A percentile compares a stretch with the other conserved stretches of the same genome.
phyloP scores from a whole-genome alignment of 2,113 vertebrate species.

The Perccottus glenii region DNA sequence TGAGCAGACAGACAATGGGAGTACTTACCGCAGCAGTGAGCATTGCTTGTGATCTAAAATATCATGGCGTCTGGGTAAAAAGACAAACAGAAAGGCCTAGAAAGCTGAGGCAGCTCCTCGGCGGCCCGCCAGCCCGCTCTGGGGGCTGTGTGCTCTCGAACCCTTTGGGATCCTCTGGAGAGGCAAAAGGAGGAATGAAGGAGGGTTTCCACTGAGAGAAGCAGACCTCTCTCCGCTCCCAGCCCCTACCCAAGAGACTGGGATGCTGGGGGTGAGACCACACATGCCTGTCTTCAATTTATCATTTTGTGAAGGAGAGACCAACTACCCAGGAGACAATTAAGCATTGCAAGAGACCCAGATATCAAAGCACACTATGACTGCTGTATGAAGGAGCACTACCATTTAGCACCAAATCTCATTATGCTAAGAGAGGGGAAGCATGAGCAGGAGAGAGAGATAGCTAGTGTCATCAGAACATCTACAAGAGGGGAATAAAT shows the following conservation, averaged over 20 bases:
- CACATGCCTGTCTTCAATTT: conserved; percentile 78
- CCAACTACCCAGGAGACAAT: conserved; percentile 77
- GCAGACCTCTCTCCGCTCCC: conserved; percentile 65
- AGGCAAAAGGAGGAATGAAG: conserved; percentile 57
- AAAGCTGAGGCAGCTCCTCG: conserved; percentile 69
- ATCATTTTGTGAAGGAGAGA: conserved; percentile 75
- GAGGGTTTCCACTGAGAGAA: conserved; percentile 61
- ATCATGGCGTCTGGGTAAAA: conserved; percentile 39
- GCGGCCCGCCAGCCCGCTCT: conserved; percentile 39
- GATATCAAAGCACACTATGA: conserved; percentile 75
- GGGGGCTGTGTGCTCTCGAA: conserved; percentile 57
- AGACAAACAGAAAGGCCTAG: conserved; percentile 51
- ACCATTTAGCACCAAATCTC: conserved; percentile 75
- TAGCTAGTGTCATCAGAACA: conserved; percentile 73
- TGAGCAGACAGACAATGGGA: conserved; percentile 58
- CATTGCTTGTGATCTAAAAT: conserved; percentile 48
- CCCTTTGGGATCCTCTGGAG: conserved; percentile 64
- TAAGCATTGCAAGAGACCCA: conserved; percentile 77
- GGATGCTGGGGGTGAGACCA: conserved; percentile 76
- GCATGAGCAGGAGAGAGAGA: conserved; percentile 38
- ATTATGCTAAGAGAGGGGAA: conserved; percentile 64
- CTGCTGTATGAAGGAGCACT: conserved; percentile 65
- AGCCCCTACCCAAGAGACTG: conserved; percentile 70
- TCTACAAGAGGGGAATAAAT: conserved; percentile 74
- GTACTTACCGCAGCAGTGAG: conserved; percentile 53